These are phyloP conservation scores for Scaptomyza hsui DNA, from an alignment of 1,140 invertebrate genomes.

Conservation along the genomic window DNA sequence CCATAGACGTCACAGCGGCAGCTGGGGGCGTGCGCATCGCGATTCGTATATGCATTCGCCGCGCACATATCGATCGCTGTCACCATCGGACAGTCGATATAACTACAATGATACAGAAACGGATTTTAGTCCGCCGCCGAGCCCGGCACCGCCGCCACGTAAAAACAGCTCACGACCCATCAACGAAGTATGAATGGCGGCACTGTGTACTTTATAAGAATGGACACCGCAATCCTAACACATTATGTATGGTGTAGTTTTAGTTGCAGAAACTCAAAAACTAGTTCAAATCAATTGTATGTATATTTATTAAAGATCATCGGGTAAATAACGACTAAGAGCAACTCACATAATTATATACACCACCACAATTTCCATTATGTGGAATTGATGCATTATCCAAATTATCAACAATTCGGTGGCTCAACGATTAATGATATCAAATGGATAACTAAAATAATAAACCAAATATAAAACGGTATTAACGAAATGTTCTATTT, in stretches of 20 bases:
- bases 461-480: constrained; percentile 49
- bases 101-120: constrained; percentile 82
- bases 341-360: constrained; percentile 26
- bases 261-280: constrained; percentile 69
- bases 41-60: constrained; percentile 68
- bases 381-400: constrained; percentile 29
- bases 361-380: constrained; percentile 24
- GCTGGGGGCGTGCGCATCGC: constrained; percentile 59
- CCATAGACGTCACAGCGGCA: constrained; percentile 60
- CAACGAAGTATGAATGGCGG: constrained; percentile 60
- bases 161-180: constrained; percentile 56
- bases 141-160: constrained; percentile 53
- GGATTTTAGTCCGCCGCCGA: constrained; percentile 80
- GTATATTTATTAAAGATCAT: constrained; percentile 78
- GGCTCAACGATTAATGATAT: constrained; percentile 57
- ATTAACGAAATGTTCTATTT: not conserved
- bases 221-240: constrained; percentile 41
- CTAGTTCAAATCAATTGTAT: constrained; percentile 71
- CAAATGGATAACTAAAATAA: constrained; percentile 48
- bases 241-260: constrained; percentile 39
- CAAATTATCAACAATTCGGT: constrained; percentile 25
- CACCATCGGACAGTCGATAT: constrained; percentile 81
- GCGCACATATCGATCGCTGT: constrained; percentile 78
- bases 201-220: constrained; percentile 28
- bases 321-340: constrained; percentile 43